Base-by-base conservation (phyloP, 2,888 invertebrate species). In the Xestoiulus laeticollis region DNA sequence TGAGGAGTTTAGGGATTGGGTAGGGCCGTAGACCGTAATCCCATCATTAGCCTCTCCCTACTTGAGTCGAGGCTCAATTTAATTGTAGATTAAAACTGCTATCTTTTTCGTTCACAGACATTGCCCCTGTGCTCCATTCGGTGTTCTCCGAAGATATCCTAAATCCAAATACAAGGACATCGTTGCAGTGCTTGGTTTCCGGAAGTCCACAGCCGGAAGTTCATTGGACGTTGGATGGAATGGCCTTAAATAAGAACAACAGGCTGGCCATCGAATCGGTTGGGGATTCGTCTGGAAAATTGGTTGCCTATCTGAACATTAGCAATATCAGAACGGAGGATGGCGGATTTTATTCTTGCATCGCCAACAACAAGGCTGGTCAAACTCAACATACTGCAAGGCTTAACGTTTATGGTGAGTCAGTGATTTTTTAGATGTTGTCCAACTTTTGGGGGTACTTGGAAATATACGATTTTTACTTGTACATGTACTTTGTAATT, bases 71-170 rank as follows among this genome's bases (percentile, higher is more conserved):
- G 38, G 38, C 38, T 38, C 6, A 5, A 19, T 22, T 83, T 32
- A 83, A 83, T n/a, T n/a, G 32, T 6, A 0, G 83, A 38, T 83
- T 83, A 38, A 83, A 83, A 83, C 1, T 32, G 22, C 26, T 14
- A 32, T 83, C 26, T 22, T 26, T 53, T 19, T 19, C 16, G 14
- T 48, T 86, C 78, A 32, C 93, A 96, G 96, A 96, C 92, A 95
- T 96, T 12, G 94, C 95, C 43, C 96, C 96, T 0, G 94, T 94
- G 89, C 93, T 96, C 89, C 93, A 95, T 88, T 95, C 95, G 92
- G 95, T 95, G 91, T 95, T 95, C 92, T 95, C 95, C 90, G 96
- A 96, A 91, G 95, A 95, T 92, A 96, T 95, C 85, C 93, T 96
- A 90, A 95, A 95, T 90, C 95, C 95, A 0, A 96, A 96, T 43